Percentiles rank a stretch among this genome's conserved stretches.
phyloP scores from a whole-genome alignment of 2,888 invertebrate species.

The Drosophila buzzatii region DNA sequence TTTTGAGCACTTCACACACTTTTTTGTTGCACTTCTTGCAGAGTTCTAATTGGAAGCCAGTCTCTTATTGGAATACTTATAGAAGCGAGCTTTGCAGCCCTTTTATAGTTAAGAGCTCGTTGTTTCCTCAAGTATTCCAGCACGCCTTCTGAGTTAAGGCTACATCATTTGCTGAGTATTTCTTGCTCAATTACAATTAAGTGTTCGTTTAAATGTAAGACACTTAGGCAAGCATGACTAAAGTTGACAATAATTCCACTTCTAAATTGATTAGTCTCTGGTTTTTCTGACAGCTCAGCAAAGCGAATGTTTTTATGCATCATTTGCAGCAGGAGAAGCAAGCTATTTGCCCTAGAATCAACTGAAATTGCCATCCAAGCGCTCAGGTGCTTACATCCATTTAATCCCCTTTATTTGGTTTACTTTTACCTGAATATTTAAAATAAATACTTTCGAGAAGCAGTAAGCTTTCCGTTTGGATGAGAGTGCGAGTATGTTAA shows the following conservation, averaged over 20 bases:
- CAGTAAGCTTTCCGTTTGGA: conserved; percentile 14
- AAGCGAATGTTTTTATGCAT: conserved; percentile 1
- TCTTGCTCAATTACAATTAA: background rate
- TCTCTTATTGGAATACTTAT: background rate
- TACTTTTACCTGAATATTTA: conserved; percentile 31
- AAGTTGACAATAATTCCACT: background rate
- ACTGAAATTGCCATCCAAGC: conserved; percentile 18
- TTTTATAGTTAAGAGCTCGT: background rate
- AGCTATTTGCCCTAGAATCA: conserved; percentile 18
- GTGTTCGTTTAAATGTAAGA: background rate
- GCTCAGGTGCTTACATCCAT: conserved; percentile 25
- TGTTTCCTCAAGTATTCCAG: background rate
- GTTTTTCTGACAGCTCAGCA: background rate
- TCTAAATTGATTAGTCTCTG: background rate
- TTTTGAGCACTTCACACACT: background rate
- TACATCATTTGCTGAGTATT: background rate
- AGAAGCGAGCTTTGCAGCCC: background rate
- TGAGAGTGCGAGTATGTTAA: conserved; percentile 55
- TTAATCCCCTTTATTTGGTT: conserved; percentile 41
- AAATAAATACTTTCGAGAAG: conserved; percentile 38
- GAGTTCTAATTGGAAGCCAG: background rate
- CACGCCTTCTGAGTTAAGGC: background rate
- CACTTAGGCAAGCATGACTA: background rate
- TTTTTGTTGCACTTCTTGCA: no score
- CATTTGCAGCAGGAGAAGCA: conserved; percentile 13